phyloP scores from a whole-genome alignment of 1,140 invertebrate species.

The Polypedilum pembai region DNA sequence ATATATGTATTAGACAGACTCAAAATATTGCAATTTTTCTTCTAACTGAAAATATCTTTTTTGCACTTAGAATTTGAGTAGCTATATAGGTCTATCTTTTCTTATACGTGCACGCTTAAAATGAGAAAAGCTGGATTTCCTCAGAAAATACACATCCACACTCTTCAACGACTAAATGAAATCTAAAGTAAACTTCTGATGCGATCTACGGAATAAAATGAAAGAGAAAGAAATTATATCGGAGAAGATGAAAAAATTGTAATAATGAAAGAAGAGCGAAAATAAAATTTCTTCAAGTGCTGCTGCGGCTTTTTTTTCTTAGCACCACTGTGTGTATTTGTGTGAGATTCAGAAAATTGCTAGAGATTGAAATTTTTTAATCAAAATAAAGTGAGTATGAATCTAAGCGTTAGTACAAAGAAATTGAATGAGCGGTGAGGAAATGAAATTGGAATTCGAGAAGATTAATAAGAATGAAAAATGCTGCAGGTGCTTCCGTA shows the following conservation, averaged over 20 bases:
- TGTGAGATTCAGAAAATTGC: too few relatives aligned
- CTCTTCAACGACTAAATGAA: constrained; percentile 1
- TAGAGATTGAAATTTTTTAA: too few relatives aligned
- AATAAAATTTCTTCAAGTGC: constrained; percentile 6
- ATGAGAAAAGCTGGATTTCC: not conserved
- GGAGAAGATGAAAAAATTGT: not conserved
- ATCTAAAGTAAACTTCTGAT: not conserved
- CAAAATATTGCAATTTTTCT: constrained; percentile 8
- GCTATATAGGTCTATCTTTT: not conserved
- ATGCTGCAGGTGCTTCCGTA: too few relatives aligned
- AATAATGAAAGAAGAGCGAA: constrained; percentile 9
- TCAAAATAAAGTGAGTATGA: too few relatives aligned
- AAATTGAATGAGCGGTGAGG: too few relatives aligned
- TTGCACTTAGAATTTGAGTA: not conserved
- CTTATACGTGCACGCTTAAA: not conserved
- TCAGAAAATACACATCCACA: not conserved
- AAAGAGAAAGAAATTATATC: not conserved
- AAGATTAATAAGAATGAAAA: too few relatives aligned
- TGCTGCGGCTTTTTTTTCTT: not conserved
- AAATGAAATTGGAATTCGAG: too few relatives aligned
- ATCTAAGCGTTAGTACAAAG: too few relatives aligned
- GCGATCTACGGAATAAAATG: not conserved
- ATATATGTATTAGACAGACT: not conserved
- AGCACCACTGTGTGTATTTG: too few relatives aligned
- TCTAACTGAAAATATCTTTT: constrained; percentile 2